A percentile compares a stretch with the other conserved stretches of the same genome.
phyloP scores from a whole-genome alignment of 2,888 invertebrate genomes.

The Trichogramma evanescens region DNA sequence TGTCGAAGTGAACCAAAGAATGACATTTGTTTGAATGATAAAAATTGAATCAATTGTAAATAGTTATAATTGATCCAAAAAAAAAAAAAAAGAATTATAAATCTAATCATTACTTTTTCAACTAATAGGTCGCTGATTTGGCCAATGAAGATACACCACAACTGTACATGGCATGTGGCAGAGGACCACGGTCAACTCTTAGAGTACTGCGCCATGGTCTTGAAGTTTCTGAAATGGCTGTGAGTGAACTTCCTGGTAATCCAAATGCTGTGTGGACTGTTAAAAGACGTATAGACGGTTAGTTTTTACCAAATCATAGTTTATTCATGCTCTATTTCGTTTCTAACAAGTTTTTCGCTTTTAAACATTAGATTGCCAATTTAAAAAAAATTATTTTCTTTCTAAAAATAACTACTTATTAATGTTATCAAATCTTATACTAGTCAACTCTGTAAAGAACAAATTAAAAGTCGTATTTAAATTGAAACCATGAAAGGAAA shows the following conservation, averaged over 20 bases:
- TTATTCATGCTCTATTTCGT: not conserved
- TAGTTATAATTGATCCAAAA: too few relatives aligned
- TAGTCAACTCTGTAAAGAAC: constrained; percentile 5
- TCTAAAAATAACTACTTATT: not conserved
- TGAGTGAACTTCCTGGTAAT: constrained; percentile 97
- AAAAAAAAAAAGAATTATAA: too few relatives aligned
- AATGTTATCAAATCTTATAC: not conserved
- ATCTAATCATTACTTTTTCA: not conserved
- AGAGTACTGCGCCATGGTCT: constrained; percentile 89
- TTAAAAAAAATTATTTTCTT: not conserved
- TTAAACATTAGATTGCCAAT: not conserved
- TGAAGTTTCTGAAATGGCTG: constrained; percentile 99
- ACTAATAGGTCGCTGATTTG: constrained; percentile 71
- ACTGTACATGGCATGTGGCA: constrained; percentile 90
- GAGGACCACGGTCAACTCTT: constrained; percentile 89
- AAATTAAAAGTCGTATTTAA: not conserved
- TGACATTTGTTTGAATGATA: constrained; percentile 25
- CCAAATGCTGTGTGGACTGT: constrained; percentile 99
- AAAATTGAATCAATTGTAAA: not conserved
- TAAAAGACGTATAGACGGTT: constrained; percentile 90
- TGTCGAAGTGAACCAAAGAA: constrained; percentile 42
- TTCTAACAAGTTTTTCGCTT: not conserved
- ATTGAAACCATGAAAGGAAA: constrained; percentile 12
- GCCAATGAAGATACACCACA: constrained; percentile 99
- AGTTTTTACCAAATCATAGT: constrained; percentile 45